Base-by-base conservation (phyloP, 1,140 invertebrate species). In the Drosophila mayri region DNA sequence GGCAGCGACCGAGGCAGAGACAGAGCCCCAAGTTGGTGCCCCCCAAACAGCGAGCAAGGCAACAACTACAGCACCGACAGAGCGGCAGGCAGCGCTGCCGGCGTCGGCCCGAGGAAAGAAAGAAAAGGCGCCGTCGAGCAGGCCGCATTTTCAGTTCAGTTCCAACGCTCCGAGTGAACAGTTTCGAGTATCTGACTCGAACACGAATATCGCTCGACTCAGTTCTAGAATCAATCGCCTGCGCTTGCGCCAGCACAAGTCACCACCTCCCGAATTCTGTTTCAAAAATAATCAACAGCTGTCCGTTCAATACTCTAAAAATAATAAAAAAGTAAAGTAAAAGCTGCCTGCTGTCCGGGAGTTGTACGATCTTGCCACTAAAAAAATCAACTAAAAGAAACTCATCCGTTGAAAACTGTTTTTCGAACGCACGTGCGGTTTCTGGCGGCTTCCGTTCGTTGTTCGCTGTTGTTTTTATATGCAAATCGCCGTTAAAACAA, bases 61-160 rank as follows among this genome's bases (percentile, higher is more conserved):
- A 32, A 20, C 61, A 47, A 25, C 43, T 16, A 67, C 32, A 18
- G 38, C 30, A 40, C 37, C 70, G 41, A 30, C 28, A n/a, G 28
- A 28, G 14, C 49, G 18, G 16, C 58, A 44, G 32, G 46, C 37
- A 35, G 65, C 30, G 61, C 28, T 40, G 61, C 20, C 44, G 20
- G 16, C 66, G 37, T 18, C 61, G 22, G 54, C 55, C 66, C 40
- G 41, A 73, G 84, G 66, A 87, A 84, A 88, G 66, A 87, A 77
- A 88, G 84, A 88, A 88, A 88, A 88, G 85, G 70, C 74, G 55
- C 62, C 52, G 78, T 54, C 63, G 79, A 64, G 22, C 83, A 76
- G 70, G 65, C 85, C 60, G 71, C 37, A 90, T 70, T 88, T 88
- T 88, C 70, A 88, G 86, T 88, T 90, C 60, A 88, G 81, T 88